Base-by-base conservation (phyloP, 2,113 vertebrate species). In the Ammodytes dubius region DNA sequence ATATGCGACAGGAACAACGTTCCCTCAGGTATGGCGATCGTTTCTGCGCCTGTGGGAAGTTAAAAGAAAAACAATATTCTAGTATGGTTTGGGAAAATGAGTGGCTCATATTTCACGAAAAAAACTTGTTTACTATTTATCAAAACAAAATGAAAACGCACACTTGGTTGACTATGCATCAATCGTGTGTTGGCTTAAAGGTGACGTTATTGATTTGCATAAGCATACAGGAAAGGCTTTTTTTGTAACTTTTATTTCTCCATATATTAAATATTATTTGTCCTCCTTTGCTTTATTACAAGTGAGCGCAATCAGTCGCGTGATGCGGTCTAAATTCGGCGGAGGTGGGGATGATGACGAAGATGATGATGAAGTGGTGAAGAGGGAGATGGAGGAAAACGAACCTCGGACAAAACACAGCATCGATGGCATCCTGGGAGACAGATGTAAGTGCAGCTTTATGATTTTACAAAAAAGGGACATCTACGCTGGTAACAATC, bases 251-350 rank as follows among this genome's bases (percentile, higher is more conserved):
- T 52, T 0, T 50, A 13, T 52, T 50, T 2, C 0, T 42, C 3
- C 13, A 39, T 5, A 9, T 40, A 49, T 42, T 64, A 12, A 11
- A 0, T 14, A 43, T 39, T 0, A 6, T 43, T 7, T 49, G 2
- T 64, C 11, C 43, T n/a, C 1, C 3, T 15, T 59, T 9, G 3
- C 68, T 3, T 17, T 7, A 27, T 46, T 45, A 63, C 37, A 4
- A 98, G 98, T 99, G 94, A 99, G 98, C 81, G 97, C 97, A 74
- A 99, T 99, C 93, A 99, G 98, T 87, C 98, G 98, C 63, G 96
- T 99, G 83, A 94, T 99, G 95, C 95, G 98, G 66, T 98, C 97
- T 82, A 99, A 99, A 87, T 99, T 99, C 85, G 98, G 98, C 4
- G 94, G 94, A 87, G 90, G 84, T 45, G 95, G 91, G 42, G 98